Evolutionary conservation across 2,113 vertebrate genomes (phyloP).

Genomic region (Vidua macroura): DNA sequence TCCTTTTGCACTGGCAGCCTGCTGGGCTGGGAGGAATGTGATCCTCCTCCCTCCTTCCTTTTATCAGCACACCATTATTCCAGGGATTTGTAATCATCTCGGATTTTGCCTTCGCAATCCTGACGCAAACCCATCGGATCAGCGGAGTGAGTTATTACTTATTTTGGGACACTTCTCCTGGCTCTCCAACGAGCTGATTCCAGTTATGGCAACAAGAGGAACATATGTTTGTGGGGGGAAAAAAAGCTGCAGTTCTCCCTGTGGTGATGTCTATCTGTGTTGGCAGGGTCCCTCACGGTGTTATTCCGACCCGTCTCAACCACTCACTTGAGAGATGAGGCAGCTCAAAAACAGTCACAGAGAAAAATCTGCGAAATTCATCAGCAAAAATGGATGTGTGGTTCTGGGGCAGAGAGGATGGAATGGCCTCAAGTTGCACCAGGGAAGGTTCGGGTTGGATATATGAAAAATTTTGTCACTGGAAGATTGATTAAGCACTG

Average conservation of each 20-base stretch:
- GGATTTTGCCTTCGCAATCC: background rate
- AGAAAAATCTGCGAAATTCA: background rate
- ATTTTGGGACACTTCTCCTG: background rate
- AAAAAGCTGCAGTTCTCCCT: background rate
- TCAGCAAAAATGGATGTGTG: background rate
- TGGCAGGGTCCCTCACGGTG: rapidly evolving
- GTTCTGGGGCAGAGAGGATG: background rate
- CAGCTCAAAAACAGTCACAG: background rate
- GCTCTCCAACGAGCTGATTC: background rate
- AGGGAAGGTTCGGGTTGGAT: background rate
- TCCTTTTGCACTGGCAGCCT: background rate
- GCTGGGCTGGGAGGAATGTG: background rate
- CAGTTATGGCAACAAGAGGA: background rate
- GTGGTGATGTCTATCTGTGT: background rate
- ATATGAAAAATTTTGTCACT: background rate
- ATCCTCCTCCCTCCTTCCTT: background rate
- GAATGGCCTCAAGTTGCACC: background rate
- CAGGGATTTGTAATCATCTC: background rate
- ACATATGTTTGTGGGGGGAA: background rate
- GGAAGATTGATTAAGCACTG: background rate
- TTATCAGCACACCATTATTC: background rate
- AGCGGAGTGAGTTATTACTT: background rate
- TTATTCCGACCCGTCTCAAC: background rate
- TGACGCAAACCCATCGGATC: background rate
- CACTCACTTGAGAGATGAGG: background rate